Evolutionary conservation across 2,888 invertebrate genomes (phyloP).

Genomic region (Drosophila neonasuta): DNA sequence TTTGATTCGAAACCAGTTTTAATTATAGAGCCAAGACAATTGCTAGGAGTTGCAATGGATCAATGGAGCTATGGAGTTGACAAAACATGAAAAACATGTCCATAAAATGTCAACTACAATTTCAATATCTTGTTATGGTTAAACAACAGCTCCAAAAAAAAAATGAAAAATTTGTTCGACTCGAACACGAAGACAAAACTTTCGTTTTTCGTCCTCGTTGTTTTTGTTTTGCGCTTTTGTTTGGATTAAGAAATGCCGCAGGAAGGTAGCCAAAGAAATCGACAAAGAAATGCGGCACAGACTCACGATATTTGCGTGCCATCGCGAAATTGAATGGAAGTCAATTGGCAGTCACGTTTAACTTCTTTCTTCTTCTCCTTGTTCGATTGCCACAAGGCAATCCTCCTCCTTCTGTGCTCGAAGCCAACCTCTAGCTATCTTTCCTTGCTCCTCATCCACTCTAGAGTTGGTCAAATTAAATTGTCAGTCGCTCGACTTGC

Average conservation of each 20-base stretch:
- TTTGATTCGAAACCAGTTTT: slow-evolving; percentile 43
- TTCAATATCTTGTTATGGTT: slow-evolving; percentile 26
- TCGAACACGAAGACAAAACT: slow-evolving; percentile 59
- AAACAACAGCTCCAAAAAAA: slow-evolving; percentile 1
- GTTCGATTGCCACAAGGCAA: slow-evolving; percentile 25
- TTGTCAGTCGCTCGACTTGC: slow-evolving; percentile 52
- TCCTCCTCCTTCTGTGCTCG: slow-evolving; percentile 6
- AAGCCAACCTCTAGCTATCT: slow-evolving; percentile 1
- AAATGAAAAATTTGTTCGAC: slow-evolving; percentile 35
- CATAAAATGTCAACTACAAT: slow-evolving; percentile 47
- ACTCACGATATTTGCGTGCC: slow-evolving; percentile 74
- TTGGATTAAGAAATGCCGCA: slow-evolving; percentile 27
- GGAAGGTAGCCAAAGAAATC: slow-evolving; percentile 43
- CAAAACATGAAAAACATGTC: slow-evolving; percentile 34
- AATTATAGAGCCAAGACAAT: slow-evolving; percentile 26
- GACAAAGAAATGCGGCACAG: slow-evolving; percentile 35
- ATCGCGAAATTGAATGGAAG: slow-evolving; percentile 71
- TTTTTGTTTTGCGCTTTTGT: slow-evolving; percentile 18
- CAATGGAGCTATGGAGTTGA: neutral
- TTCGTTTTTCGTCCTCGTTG: slow-evolving; percentile 50
- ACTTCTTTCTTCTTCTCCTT: slow-evolving; percentile 29
- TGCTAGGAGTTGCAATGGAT: neutral
- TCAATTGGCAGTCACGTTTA: slow-evolving; percentile 73
- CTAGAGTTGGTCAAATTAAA: slow-evolving; percentile 64
- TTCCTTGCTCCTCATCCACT: neutral